Evolutionary conservation across 2,113 vertebrate genomes (phyloP).

Genomic region (Myiozetetes cayanensis): DNA sequence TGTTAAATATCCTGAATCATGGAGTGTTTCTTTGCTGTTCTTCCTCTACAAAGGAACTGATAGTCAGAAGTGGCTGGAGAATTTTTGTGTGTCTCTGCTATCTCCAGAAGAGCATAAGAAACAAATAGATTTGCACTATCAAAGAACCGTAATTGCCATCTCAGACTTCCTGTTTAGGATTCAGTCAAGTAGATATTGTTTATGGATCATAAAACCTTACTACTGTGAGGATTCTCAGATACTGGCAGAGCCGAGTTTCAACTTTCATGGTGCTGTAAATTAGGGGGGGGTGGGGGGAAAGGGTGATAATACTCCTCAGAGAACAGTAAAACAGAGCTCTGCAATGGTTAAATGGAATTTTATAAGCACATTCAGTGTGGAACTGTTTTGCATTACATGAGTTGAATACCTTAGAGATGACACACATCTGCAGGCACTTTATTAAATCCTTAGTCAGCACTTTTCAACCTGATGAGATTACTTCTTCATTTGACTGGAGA

Average conservation of each 20-base stretch:
- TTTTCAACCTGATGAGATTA: constrained; percentile 91
- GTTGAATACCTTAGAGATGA: constrained; percentile 91
- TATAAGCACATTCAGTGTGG: constrained; percentile 77
- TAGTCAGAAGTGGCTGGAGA: background rate
- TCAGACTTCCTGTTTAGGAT: constrained; percentile 73
- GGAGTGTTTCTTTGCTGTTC: background rate
- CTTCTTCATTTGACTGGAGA: constrained; percentile 89
- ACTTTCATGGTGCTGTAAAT: constrained; percentile 79
- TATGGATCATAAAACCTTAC: constrained; percentile 80
- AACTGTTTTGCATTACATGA: constrained; percentile 95
- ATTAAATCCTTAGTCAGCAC: constrained; percentile 91
- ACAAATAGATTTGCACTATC: constrained; percentile 22
- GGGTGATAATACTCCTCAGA: constrained; percentile 76
- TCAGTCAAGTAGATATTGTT: constrained; percentile 73
- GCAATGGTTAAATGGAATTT: constrained; percentile 86
- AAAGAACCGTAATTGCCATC: constrained; percentile 33
- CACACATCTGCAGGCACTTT: constrained; percentile 92
- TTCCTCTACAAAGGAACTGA: background rate
- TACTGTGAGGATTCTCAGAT: constrained; percentile 72
- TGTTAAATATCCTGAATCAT: background rate
- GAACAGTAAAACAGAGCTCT: constrained; percentile 68
- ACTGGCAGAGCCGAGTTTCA: constrained; percentile 54
- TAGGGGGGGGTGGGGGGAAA: background rate
- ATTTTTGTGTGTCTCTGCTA: background rate
- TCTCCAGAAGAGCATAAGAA: constrained; percentile 24